These are phyloP conservation scores for Elachura formosa DNA, from an alignment of 2,113 vertebrate genomes.

Conservation along the genomic window DNA sequence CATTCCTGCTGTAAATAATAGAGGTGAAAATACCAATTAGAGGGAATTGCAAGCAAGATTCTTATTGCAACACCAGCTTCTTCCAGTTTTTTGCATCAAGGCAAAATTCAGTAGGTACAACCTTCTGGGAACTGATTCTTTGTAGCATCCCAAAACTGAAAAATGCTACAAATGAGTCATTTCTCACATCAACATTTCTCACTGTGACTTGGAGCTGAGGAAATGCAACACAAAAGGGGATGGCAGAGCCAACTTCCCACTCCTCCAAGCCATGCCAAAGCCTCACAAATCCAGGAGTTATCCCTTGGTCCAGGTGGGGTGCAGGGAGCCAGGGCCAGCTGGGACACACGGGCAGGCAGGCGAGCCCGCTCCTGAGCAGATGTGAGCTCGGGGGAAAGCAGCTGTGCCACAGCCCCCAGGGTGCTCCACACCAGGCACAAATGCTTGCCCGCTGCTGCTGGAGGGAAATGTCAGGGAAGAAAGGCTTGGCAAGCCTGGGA, in stretches of 20 bases:
- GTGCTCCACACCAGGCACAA: not conserved
- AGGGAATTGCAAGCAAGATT: not conserved
- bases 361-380: not conserved
- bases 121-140: not conserved
- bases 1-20: not conserved
- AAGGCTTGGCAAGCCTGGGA: not conserved
- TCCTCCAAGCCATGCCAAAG: not conserved
- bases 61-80: not conserved
- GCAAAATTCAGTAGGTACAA: rapidly evolving
- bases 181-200: not conserved
- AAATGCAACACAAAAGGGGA: not conserved
- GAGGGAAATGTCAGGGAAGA: not conserved
- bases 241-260: not conserved
- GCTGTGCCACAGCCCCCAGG: not conserved
- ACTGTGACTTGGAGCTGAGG: not conserved
- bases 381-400: constrained; percentile 18
- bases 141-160: not conserved
- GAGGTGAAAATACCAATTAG: not conserved
- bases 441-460: not conserved
- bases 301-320: not conserved
- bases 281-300: not conserved
- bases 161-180: not conserved
- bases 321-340: not conserved
- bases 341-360: not conserved
- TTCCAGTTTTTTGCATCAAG: not conserved